These are phyloP conservation scores for Sycophaga agraensis DNA, from an alignment of 1,140 invertebrate genomes.

Conservation along the genomic window DNA sequence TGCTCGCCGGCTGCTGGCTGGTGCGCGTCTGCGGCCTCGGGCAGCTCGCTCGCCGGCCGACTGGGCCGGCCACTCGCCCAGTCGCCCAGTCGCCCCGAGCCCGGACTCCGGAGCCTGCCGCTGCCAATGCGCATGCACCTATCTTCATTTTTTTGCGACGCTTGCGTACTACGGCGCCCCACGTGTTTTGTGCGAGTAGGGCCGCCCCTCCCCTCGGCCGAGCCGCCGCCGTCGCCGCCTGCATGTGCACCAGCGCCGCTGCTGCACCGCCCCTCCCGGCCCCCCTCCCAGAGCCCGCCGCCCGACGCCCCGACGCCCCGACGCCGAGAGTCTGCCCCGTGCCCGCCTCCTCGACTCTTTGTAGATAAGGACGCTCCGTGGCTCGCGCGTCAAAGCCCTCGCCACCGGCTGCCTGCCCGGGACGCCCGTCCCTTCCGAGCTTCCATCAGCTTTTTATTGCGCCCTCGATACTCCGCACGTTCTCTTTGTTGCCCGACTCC, in stretches of 20 bases:
- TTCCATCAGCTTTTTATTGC: too few species aligned
- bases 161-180: conserved; percentile 28
- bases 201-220: neutral
- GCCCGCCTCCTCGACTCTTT: too few species aligned
- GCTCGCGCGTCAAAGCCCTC: too few species aligned
- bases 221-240: neutral
- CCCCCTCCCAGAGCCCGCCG: neutral
- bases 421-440: too few species aligned
- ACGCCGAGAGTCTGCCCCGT: too few species aligned
- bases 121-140: conserved; percentile 18
- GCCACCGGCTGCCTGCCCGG: too few species aligned
- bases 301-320: too few species aligned
- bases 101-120: neutral
- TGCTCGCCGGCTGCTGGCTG: neutral
- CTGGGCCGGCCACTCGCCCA: neutral
- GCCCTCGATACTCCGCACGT: too few species aligned
- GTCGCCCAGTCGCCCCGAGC: neutral
- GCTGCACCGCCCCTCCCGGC: neutral
- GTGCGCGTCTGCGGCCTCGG: neutral
- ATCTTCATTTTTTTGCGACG: conserved; percentile 23
- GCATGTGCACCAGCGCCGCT: neutral
- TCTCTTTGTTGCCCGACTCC: too few species aligned
- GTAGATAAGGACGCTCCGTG: too few species aligned
- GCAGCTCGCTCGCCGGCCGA: neutral
- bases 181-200: conserved; percentile 20